Conservation (phyloP, 2,797 vertebrate genomes). For the Phoxinus dragarum region DNA sequence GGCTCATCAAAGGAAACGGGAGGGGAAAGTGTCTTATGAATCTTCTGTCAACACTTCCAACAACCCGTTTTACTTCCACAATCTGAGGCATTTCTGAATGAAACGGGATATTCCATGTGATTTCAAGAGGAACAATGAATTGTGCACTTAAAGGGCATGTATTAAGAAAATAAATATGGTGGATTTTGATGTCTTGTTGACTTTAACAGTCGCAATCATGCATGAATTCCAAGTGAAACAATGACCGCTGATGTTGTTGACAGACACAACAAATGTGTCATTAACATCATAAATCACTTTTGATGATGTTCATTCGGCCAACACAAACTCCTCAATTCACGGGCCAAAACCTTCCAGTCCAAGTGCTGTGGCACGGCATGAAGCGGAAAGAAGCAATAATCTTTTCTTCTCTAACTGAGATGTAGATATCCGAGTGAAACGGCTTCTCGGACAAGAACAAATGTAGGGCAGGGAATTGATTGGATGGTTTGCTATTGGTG, state of each 20-base stretch:
- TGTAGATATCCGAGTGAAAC: neutral
- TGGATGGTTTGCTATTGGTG: neutral
- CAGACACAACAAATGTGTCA: slow-evolving; percentile 62
- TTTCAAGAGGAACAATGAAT: neutral
- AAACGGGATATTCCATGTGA: neutral
- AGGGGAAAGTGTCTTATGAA: neutral
- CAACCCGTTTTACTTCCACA: neutral
- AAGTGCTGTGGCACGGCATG: neutral
- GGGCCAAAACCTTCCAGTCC: slow-evolving; percentile 10
- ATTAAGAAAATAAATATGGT: slow-evolving; percentile 55
- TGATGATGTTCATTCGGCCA: slow-evolving; percentile 63
- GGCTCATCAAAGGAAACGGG: neutral
- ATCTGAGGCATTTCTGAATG: neutral
- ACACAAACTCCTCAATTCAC: slow-evolving; percentile 45
- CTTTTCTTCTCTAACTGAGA: neutral
- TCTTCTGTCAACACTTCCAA: neutral
- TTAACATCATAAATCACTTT: slow-evolving; percentile 73
- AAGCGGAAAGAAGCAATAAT: neutral
- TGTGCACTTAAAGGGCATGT: neutral
- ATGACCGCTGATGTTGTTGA: slow-evolving; percentile 65
- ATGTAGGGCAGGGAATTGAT: neutral
- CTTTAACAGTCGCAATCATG: slow-evolving; percentile 57
- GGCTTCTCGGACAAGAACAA: neutral
- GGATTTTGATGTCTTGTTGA: slow-evolving; percentile 58
- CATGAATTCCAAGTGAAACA: slow-evolving; percentile 53